Evolutionary conservation across 2,113 vertebrate species (phyloP).

Genomic region (Poeciliopsis turrubarensis): DNA sequence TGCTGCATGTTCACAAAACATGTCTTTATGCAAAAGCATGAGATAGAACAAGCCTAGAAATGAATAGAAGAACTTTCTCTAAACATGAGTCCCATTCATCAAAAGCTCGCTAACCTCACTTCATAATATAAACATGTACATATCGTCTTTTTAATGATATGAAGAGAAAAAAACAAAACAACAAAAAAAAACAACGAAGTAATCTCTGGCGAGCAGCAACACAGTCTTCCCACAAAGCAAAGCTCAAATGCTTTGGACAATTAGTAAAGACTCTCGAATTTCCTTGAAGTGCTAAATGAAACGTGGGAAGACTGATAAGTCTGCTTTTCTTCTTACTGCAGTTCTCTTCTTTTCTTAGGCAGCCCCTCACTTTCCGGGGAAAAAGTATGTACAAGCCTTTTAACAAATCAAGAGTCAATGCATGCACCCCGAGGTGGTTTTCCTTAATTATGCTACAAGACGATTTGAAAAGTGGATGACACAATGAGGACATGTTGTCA

Average conservation of each 20-base stretch:
- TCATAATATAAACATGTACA: constrained; percentile 45
- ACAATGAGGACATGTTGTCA: constrained; percentile 70
- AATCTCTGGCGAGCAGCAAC: constrained; percentile 53
- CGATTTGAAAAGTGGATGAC: constrained; percentile 66
- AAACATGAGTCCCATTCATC: constrained; percentile 10
- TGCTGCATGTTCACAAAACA: constrained; percentile 40
- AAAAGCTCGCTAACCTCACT: constrained; percentile 25
- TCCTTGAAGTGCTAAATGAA: constrained; percentile 73
- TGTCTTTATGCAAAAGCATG: constrained; percentile 6
- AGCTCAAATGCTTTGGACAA: constrained; percentile 70
- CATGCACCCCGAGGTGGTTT: constrained; percentile 57
- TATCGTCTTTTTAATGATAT: constrained; percentile 52
- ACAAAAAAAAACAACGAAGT: constrained; percentile 28
- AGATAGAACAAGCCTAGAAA: constrained; percentile 23
- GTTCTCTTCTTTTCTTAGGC: constrained; percentile 56
- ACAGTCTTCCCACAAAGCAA: constrained; percentile 43
- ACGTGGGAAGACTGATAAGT: constrained; percentile 75
- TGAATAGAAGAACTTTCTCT: neutral
- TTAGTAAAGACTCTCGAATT: constrained; percentile 72
- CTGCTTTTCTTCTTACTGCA: constrained; percentile 51
- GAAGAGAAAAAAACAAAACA: constrained; percentile 22
- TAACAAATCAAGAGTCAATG: constrained; percentile 63
- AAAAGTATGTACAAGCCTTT: constrained; percentile 62
- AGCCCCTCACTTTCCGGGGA: constrained; percentile 28
- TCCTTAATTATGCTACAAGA: constrained; percentile 66